Conservation (phyloP, 35 echinoderm and acorn worm species). For the Anneissia japonica region DNA sequence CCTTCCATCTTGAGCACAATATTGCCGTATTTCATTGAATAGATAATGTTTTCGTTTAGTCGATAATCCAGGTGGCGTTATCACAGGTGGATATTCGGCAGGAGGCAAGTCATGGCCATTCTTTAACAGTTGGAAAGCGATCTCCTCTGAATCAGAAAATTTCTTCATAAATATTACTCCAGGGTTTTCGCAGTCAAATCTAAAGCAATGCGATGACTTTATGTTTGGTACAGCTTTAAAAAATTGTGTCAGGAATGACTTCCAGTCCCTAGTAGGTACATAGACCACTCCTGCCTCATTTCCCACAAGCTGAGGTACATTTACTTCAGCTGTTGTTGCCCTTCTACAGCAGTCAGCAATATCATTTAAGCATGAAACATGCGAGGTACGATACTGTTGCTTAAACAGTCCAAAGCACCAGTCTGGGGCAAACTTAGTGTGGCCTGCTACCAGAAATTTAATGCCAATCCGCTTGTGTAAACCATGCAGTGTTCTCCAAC, state of each 20-base stretch:
- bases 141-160: slow-evolving; percentile 14
- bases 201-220: slow-evolving; percentile 27
- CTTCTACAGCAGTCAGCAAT: slow-evolving; percentile 7
- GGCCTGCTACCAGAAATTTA: slow-evolving; percentile 53
- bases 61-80: slow-evolving; percentile 24
- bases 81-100: slow-evolving; percentile 1
- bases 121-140: slow-evolving; percentile 1
- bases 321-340: slow-evolving; percentile 1
- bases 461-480: slow-evolving; percentile 10
- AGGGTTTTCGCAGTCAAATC: slow-evolving; percentile 11
- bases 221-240: slow-evolving; percentile 35
- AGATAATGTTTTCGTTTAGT: slow-evolving; percentile 1
- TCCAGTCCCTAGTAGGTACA: slow-evolving; percentile 34
- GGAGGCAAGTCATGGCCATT: slow-evolving; percentile 15
- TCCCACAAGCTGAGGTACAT: slow-evolving; percentile 28
- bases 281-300: background rate
- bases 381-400: background rate
- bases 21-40: slow-evolving; percentile 19
- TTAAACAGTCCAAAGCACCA: slow-evolving; percentile 51
- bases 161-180: background rate
- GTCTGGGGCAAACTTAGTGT: slow-evolving; percentile 51
- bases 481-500: slow-evolving; percentile 18
- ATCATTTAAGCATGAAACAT: slow-evolving; percentile 4
- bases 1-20: background rate
- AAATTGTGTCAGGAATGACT: slow-evolving; percentile 29